Conservation (phyloP, 2,888 invertebrate species). For the Phortica magna region DNA sequence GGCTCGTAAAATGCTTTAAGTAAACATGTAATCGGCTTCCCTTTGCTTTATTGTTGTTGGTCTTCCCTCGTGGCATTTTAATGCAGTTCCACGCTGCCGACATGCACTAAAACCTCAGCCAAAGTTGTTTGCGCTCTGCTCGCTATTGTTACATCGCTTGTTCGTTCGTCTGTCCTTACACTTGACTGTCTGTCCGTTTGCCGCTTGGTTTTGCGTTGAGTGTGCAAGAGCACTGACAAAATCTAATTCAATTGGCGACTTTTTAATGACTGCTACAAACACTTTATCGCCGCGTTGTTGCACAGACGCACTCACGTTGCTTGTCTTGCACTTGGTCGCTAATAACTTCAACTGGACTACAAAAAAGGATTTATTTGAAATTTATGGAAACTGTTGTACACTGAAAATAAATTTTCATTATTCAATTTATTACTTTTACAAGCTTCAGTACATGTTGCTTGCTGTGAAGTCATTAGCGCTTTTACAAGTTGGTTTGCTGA, state of each 20-base stretch:
- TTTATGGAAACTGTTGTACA: too few species aligned
- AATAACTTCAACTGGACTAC: too few species aligned
- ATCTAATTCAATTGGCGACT: constrained; percentile 5
- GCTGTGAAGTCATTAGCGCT: too few species aligned
- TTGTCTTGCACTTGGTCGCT: neutral
- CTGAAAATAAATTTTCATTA: too few species aligned
- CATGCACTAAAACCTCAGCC: constrained; percentile 12
- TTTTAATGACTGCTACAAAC: neutral
- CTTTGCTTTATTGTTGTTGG: neutral
- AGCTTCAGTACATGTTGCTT: too few species aligned
- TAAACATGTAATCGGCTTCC: constrained; percentile 16
- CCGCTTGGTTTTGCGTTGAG: neutral
- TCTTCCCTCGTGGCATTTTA: neutral
- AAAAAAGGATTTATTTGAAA: too few species aligned
- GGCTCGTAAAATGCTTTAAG: neutral
- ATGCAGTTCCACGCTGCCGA: neutral
- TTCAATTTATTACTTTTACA: neutral
- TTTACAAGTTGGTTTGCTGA: too few species aligned
- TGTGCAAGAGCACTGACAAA: neutral
- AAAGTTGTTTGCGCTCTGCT: neutral
- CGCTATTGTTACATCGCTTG: neutral
- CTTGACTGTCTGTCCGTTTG: neutral
- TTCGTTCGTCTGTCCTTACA: neutral
- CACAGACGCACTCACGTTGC: neutral
- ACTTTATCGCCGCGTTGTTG: neutral